phyloP scores from a whole-genome alignment of 1,140 invertebrate species.

The Formica selysi region DNA sequence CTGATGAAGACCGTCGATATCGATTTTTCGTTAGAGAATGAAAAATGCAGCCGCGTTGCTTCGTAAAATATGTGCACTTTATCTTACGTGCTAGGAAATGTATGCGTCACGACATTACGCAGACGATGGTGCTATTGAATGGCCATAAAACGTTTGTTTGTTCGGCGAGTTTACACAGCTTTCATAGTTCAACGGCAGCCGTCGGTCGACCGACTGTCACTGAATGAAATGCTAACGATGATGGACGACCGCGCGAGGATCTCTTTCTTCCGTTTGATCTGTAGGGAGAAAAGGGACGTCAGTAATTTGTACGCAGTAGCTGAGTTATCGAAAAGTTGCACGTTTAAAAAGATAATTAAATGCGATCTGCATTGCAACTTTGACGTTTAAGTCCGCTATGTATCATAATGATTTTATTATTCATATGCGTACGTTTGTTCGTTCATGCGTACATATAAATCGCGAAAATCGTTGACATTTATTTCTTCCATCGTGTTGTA shows the following conservation, averaged over 20 bases:
- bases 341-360: constrained; percentile 36
- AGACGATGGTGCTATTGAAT: constrained; percentile 61
- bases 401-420: constrained; percentile 14
- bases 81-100: constrained; percentile 38
- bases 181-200: constrained; percentile 72
- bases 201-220: constrained; percentile 74
- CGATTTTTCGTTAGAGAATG: constrained; percentile 59
- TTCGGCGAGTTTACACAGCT: constrained; percentile 79
- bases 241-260: constrained; percentile 77
- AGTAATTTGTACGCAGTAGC: constrained; percentile 37
- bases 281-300: not conserved
- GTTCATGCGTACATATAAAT: not conserved
- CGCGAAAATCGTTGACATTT: not conserved
- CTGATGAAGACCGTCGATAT: constrained; percentile 60
- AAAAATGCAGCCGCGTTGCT: constrained; percentile 46
- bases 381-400: constrained; percentile 1
- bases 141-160: constrained; percentile 80
- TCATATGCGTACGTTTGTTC: not conserved
- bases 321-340: constrained; percentile 27
- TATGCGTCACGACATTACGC: constrained; percentile 35
- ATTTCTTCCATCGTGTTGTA: not conserved
- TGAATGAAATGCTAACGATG: constrained; percentile 84
- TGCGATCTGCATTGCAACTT: constrained; percentile 2
- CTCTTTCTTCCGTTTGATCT: constrained; percentile 64
- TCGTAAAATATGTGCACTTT: constrained; percentile 56